Base-by-base conservation (phyloP, 1,140 invertebrate species). In the Zaprionus camerounensis region DNA sequence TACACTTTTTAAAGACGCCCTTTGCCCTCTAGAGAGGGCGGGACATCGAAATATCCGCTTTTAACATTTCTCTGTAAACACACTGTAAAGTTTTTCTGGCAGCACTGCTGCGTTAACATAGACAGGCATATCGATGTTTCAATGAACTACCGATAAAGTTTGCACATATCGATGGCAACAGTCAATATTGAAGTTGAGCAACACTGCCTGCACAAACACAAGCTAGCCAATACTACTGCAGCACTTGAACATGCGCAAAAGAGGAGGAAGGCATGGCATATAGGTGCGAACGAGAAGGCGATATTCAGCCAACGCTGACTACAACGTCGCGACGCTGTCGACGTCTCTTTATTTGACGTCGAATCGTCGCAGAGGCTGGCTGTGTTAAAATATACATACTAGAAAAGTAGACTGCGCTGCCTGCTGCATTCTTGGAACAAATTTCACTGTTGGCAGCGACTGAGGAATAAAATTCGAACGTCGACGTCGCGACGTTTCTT, bases 381-480 rank as follows among this genome's bases (percentile, higher is more conserved):
- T 72, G 69, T 72, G 74, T 61, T 46, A 67, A 67, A 77, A 77
- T 67, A 77, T 73, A 77, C 74, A 76, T 76, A 76, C 73, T 76
- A 76, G 73, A 76, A 26, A 71, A 76, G 73, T 72, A 59, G 69
- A 76, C 73, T 76, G 73, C 73, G 68, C 68, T 72, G 68, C 69
- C 62, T 66, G 56, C 73, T 76, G 69, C 73, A 77, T 74, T 73
- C 71, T 77, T 77, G 71, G 64, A 72, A 73, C 75, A 82, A 81
- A 80, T 73, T 80, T 82, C 80, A 84, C 81, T 62, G 81, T 81
- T 80, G 73, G 83, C 88, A 80, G 87, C 83, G 87, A 87, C 87
- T 71, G 84, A 81, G 84, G 83, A 90, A 85, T 84, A 76, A 77
- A 91, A 85, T 79, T 91, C 31, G 78, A 84, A 84, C 85, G 88